Conservation (phyloP, 2,888 invertebrate species). For the Chrysolina americana region DNA sequence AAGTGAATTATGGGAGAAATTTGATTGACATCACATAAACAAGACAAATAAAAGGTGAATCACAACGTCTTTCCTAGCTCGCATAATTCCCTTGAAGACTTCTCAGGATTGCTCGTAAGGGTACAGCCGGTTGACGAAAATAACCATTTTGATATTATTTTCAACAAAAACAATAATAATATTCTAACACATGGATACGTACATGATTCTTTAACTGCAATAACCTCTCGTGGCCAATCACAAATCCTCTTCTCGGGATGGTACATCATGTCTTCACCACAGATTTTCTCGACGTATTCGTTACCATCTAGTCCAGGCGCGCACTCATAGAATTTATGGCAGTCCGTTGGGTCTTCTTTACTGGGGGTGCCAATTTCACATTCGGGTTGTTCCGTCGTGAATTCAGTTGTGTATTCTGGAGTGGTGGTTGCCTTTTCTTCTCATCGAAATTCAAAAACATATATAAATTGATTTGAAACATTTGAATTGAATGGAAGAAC, state of each 20-base stretch:
- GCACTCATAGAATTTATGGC: conserved; percentile 81
- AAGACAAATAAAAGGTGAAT: too few species aligned
- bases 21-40: too few species aligned
- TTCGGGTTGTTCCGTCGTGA: conserved; percentile 39
- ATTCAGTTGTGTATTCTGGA: conserved; percentile 32
- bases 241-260: conserved; percentile 75
- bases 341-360: conserved; percentile 77
- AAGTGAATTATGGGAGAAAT: too few species aligned
- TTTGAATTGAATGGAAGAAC: too few species aligned
- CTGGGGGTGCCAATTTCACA: conserved; percentile 72
- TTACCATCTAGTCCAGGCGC: conserved; percentile 67
- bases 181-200: conserved; percentile 1
- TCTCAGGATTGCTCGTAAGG: too few species aligned
- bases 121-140: too few species aligned
- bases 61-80: too few species aligned
- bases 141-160: too few species aligned
- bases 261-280: conserved; percentile 77
- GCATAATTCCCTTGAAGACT: too few species aligned
- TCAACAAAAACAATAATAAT: too few species aligned
- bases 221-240: conserved; percentile 71
- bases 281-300: conserved; percentile 75
- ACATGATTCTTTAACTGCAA: conserved; percentile 76
- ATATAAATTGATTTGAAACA: background rate
- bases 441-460: conserved; percentile 19
- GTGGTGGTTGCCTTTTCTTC: conserved; percentile 25